These are phyloP conservation scores for Aspidiotus destructor DNA, from an alignment of 2,888 invertebrate genomes.

Conservation along the genomic window DNA sequence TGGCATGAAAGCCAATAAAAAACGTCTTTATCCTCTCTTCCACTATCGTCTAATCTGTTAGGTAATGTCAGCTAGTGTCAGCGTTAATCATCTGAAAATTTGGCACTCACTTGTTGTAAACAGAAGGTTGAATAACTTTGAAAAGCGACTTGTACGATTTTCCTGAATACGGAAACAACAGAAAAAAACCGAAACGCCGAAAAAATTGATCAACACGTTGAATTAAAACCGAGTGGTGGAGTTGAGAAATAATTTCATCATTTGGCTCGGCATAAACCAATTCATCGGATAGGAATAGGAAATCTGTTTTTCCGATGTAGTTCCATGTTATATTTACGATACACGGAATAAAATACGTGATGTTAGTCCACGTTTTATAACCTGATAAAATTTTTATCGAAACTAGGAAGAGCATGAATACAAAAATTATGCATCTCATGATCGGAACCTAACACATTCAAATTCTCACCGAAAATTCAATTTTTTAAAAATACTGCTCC, in stretches of 20 bases:
- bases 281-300: conserved; percentile 20
- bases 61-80: too few species aligned
- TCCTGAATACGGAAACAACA: conserved; percentile 12
- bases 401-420: too few species aligned
- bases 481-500: too few species aligned
- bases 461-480: too few species aligned
- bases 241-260: not conserved
- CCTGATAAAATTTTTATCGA: too few species aligned
- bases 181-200: conserved; percentile 16
- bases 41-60: too few species aligned
- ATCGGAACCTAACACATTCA: too few species aligned
- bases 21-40: too few species aligned
- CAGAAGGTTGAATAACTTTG: conserved; percentile 8
- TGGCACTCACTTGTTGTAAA: conserved; percentile 13
- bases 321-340: conserved; percentile 11
- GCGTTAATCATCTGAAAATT: too few species aligned
- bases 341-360: conserved; percentile 1
- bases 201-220: conserved; percentile 6
- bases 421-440: too few species aligned
- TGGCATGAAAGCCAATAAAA: too few species aligned
- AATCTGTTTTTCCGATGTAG: conserved; percentile 6
- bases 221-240: not conserved
- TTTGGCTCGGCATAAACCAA: not conserved
- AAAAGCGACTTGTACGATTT: conserved; percentile 13
- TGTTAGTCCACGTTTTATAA: not conserved